Evolutionary conservation across 2,797 vertebrate species (phyloP).

Genomic region (Girardinus metallicus): DNA sequence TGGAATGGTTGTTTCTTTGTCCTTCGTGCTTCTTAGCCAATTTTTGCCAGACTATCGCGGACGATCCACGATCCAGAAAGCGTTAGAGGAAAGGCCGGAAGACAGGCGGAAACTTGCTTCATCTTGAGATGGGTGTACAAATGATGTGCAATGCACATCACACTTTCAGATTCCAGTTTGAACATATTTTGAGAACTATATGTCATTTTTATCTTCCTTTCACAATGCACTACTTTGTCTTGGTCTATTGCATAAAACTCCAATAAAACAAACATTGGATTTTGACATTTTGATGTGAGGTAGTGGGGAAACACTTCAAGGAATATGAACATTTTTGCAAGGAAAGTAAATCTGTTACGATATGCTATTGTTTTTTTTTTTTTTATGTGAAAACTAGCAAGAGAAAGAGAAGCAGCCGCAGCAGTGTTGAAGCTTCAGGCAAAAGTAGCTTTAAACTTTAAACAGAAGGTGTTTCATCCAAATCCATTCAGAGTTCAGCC

Average conservation of each 20-base stretch:
- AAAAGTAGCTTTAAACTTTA: neutral
- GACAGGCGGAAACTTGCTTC: neutral
- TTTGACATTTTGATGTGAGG: neutral
- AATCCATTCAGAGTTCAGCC: neutral
- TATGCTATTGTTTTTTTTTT: neutral
- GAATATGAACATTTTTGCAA: neutral
- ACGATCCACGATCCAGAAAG: too few species aligned
- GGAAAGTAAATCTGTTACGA: neutral
- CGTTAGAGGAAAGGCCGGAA: too few species aligned
- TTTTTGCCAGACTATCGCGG: too few species aligned
- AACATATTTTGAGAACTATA: neutral
- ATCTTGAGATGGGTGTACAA: neutral
- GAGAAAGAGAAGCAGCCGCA: neutral
- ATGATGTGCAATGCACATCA: neutral
- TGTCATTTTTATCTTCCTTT: neutral
- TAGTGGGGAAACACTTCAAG: neutral
- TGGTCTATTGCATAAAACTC: neutral
- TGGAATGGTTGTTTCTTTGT: too few species aligned
- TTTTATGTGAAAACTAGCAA: neutral
- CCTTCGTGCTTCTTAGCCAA: too few species aligned
- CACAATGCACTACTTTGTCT: neutral
- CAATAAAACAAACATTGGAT: neutral
- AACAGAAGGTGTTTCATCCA: neutral
- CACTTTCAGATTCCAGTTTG: neutral
- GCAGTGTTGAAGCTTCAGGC: neutral